Conservation (phyloP, 1,140 invertebrate species). For the Tribolium castaneum region DNA sequence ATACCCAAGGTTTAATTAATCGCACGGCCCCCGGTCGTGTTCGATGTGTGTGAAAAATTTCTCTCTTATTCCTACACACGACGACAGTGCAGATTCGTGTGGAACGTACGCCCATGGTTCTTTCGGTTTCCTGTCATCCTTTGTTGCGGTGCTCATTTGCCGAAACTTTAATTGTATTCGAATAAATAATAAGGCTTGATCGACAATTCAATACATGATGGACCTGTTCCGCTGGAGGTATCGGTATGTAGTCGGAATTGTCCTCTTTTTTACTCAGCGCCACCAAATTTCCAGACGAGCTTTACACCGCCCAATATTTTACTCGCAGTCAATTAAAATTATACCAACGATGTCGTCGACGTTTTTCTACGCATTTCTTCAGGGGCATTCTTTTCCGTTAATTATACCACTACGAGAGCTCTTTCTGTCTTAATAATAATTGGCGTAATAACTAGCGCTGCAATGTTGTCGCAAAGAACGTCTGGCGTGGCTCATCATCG, state of each 20-base stretch:
- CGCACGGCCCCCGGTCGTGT: slow-evolving; percentile 26
- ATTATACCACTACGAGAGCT: slow-evolving; percentile 16
- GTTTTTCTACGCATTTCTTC: slow-evolving; percentile 36
- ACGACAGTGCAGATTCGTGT: slow-evolving; percentile 7
- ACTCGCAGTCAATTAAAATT: slow-evolving; percentile 53
- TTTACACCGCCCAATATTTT: slow-evolving; percentile 50
- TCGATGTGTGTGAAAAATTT: slow-evolving; percentile 30
- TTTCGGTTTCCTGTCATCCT: slow-evolving; percentile 40
- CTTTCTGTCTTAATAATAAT: slow-evolving; percentile 24
- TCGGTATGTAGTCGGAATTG: slow-evolving; percentile 51
- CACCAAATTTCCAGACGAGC: slow-evolving; percentile 51
- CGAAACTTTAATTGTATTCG: slow-evolving; percentile 55
- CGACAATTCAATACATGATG: slow-evolving; percentile 55
- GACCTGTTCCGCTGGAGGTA: slow-evolving; percentile 53
- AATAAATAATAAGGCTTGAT: slow-evolving; percentile 54
- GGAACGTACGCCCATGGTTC: slow-evolving; percentile 22
- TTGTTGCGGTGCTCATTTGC: slow-evolving; percentile 51
- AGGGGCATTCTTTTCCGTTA: slow-evolving; percentile 18
- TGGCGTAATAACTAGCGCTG: slow-evolving; percentile 2
- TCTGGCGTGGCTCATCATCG: neutral
- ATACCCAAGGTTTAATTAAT: slow-evolving; percentile 33
- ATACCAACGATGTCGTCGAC: slow-evolving; percentile 39
- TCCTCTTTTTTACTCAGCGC: slow-evolving; percentile 50
- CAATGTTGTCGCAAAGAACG: slow-evolving; percentile 1
- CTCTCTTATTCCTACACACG: slow-evolving; percentile 2